Evolutionary conservation across 2,888 invertebrate species (phyloP), one percentile per base, ranked within the genome.

Genomic region (Elegia similella): DNA sequence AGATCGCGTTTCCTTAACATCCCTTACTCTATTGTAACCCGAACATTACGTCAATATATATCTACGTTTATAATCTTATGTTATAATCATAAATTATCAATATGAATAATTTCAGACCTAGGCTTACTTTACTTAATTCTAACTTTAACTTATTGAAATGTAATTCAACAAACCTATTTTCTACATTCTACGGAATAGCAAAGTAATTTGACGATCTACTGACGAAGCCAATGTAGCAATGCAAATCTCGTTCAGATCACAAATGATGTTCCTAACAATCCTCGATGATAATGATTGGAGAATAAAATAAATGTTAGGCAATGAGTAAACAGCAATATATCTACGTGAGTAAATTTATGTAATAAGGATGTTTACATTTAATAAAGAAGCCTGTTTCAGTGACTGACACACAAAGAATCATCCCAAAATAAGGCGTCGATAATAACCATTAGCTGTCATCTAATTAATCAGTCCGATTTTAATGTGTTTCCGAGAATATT

Each of bases 371-470:
- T 23, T 23, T 23, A 23, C 23, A 23, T 5, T 8, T 10, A 38
- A 38, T 38, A 38, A 38, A 62, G 63, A 73, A 84, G 84, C 86
- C 86, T 85, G 87, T 83, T 85, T 83, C 86, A 86, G 85, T 84
- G 84, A 74, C 66, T 63, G 69, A 68, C 70, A 66, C 56, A 56
- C 55, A 42, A 55, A 50, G 12, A 43, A 43, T 52, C 8, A 12
- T 58, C 43, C 44, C 56, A 57, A 57, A 48, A 38, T n/a, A 32
- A 57, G 42, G 1, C 15, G 8, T 6, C 15, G 8, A 17, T 7
- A 8, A 46, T 46, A 6, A 56, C 42, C 34, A 59, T 59, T 17
- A 57, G 29, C n/a, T 50, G 44, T 54, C 53, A 57, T 46, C 54
- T 52, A 56, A 58, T 54, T 52, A 43, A 57, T 61, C 58, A 59